Percentiles rank a stretch among this genome's conserved stretches.
Evolutionary conservation across 92 coral and sea anemone species (phyloP).

Genomic region (Blastomussa wellsi): DNA sequence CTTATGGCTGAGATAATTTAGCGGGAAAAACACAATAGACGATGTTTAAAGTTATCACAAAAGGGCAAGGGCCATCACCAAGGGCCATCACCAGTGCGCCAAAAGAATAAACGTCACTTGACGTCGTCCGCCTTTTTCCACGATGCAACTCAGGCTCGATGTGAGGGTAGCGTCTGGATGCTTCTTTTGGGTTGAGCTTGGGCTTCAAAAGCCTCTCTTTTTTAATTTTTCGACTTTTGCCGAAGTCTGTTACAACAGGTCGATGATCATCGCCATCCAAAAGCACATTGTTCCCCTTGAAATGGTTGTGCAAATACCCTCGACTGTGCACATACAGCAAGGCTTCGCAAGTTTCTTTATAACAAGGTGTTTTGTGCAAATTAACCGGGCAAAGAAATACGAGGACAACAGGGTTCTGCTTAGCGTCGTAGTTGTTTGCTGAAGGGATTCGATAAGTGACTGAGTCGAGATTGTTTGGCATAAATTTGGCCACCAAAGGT

Average conservation of each 20-base stretch:
- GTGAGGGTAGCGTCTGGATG: constrained; percentile 1
- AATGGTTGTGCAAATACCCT: constrained; percentile 38
- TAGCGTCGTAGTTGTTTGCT: too few relatives aligned
- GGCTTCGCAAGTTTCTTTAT: background rate
- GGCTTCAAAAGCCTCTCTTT: constrained; percentile 16
- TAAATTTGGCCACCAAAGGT: too few relatives aligned
- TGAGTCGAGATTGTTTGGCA: too few relatives aligned
- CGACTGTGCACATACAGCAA: constrained; percentile 12
- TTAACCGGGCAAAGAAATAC: too few relatives aligned
- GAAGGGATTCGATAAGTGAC: too few relatives aligned
- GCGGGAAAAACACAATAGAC: too few relatives aligned
- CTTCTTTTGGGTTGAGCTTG: background rate
- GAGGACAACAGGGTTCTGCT: too few relatives aligned
- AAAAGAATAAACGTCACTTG: constrained; percentile 21
- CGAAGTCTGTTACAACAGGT: constrained; percentile 36
- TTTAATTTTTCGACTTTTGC: constrained; percentile 14
- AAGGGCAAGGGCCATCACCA: too few relatives aligned
- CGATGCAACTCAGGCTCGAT: constrained; percentile 23
- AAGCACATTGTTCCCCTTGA: constrained; percentile 33
- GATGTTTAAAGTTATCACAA: too few relatives aligned
- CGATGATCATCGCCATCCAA: background rate
- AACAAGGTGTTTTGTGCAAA: too few relatives aligned
- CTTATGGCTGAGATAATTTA: too few relatives aligned
- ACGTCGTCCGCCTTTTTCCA: constrained; percentile 10
- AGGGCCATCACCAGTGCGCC: background rate